Percentiles rank a stretch among this genome's conserved stretches.
These are phyloP conservation scores for Atrina japonica DNA, from an alignment of 2,888 invertebrate species.

Conservation along the genomic window DNA sequence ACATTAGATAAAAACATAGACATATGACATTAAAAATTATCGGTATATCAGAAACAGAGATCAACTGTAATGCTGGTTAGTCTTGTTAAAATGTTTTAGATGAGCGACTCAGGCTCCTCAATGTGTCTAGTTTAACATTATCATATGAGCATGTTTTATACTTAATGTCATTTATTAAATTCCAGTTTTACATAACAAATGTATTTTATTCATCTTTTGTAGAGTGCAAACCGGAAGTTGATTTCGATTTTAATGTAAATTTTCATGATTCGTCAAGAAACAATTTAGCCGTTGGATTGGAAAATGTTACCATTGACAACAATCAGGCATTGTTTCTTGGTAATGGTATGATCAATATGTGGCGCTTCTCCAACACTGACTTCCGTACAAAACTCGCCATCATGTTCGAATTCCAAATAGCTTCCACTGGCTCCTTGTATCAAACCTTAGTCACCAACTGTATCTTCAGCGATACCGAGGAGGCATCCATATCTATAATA, in stretches of 20 bases:
- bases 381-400: conserved; percentile 49
- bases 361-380: conserved; percentile 52
- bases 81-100: no score
- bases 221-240: conserved; percentile 26
- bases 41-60: no score
- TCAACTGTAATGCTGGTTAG: no score
- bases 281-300: conserved; percentile 41
- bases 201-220: no score
- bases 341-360: conserved; percentile 55
- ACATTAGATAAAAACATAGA: no score
- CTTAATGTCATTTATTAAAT: no score
- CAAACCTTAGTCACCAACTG: conserved; percentile 57
- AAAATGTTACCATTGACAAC: conserved; percentile 35
- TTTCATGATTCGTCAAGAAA: conserved; percentile 47
- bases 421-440: conserved; percentile 27
- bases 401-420: conserved; percentile 38
- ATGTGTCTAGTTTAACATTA: no score
- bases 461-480: conserved; percentile 43
- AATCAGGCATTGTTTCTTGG: conserved; percentile 49
- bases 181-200: no score
- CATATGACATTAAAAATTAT: no score
- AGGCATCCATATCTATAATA: conserved; percentile 45
- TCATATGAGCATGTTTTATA: no score
- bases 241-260: conserved; percentile 45
- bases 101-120: no score